Evolutionary conservation across 1,140 invertebrate genomes (phyloP).

Genomic region (Drosophila guanche): DNA sequence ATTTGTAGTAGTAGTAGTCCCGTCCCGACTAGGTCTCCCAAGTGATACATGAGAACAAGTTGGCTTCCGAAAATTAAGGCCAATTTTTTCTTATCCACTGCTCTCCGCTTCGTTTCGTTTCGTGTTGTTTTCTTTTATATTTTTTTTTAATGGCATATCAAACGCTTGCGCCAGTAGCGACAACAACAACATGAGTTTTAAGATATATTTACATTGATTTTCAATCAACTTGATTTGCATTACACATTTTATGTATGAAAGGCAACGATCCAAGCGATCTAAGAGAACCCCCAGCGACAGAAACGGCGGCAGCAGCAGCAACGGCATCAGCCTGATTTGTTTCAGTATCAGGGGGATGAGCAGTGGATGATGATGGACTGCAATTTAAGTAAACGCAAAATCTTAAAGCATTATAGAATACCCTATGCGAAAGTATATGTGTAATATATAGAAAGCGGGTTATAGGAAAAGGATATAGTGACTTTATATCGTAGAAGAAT

Average conservation of each 20-base stretch:
- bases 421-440: too few species aligned
- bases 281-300: too few species aligned
- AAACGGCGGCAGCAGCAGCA: neutral
- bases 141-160: slow-evolving; percentile 32
- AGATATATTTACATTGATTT: slow-evolving; percentile 77
- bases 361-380: too few species aligned
- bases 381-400: too few species aligned
- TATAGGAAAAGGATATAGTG: too few species aligned
- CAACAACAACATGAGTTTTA: slow-evolving; percentile 38
- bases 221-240: slow-evolving; percentile 77
- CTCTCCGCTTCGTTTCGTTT: neutral
- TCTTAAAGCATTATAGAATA: too few species aligned
- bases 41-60: slow-evolving; percentile 48
- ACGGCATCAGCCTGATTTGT: too few species aligned
- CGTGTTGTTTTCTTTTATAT: slow-evolving; percentile 5
- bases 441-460: too few species aligned
- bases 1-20: too few species aligned
- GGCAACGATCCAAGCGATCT: too few species aligned
- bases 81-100: slow-evolving; percentile 18
- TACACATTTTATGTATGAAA: slow-evolving; percentile 37
- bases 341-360: too few species aligned
- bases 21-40: neutral
- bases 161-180: slow-evolving; percentile 40
- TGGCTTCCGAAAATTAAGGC: slow-evolving; percentile 65
- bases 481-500: too few species aligned